These are phyloP conservation scores for Notiomystis cincta DNA, from an alignment of 2,113 vertebrate genomes.

Conservation along the genomic window DNA sequence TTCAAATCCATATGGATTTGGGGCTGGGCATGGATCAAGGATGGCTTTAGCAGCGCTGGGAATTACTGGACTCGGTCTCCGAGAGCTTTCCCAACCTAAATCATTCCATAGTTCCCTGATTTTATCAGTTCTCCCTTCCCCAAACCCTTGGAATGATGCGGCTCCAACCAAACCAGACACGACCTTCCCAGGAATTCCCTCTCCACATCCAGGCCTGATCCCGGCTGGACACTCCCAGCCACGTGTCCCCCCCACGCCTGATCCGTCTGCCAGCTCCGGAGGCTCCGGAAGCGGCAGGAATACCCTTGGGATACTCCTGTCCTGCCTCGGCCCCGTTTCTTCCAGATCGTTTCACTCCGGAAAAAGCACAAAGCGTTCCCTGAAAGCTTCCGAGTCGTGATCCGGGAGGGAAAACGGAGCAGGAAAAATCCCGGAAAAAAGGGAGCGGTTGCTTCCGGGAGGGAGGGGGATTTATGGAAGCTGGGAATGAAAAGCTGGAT, in stretches of 20 bases:
- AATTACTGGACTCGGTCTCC: neutral
- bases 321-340: neutral
- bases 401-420: neutral
- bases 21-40: too few species aligned
- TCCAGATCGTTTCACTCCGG: neutral
- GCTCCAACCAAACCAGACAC: neutral
- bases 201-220: neutral
- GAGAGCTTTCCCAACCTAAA: neutral
- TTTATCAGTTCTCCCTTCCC: fast-evolving
- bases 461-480: neutral
- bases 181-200: neutral
- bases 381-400: too few species aligned
- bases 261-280: neutral
- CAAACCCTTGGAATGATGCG: too few species aligned
- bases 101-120: neutral
- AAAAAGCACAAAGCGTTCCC: neutral
- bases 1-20: neutral
- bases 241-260: neutral
- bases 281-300: neutral
- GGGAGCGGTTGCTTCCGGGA: neutral
- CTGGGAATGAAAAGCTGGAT: neutral
- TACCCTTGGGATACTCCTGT: neutral
- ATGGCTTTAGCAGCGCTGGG: neutral
- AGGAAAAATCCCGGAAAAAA: neutral
- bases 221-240: neutral